Evolutionary conservation across 2,797 vertebrate genomes (phyloP), one percentile per base, ranked within the genome.

Genomic region (Nyctibius grandis): DNA sequence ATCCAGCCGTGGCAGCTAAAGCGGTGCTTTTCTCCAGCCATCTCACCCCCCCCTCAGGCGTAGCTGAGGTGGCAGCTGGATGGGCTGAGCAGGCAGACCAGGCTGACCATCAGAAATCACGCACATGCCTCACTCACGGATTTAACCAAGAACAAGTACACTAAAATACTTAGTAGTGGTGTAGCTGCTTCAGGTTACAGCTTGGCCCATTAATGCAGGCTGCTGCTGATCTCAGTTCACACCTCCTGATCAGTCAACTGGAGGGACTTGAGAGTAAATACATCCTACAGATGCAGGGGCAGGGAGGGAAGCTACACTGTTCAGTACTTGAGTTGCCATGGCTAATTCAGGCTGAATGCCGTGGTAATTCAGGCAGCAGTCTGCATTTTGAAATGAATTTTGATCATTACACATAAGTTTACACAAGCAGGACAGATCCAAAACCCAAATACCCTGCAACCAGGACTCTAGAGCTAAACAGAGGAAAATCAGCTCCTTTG

Each of bases 151-250:
- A 10, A 5, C 0, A 0, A 54, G 11, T 9, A 31, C 22, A 31
- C 25, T 15, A 13, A 91, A 77, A 60, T 15, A 40, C 40, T 26
- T 34, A 28, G 11, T 56, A 40, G 33, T 13, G 48, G 19, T 6
- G 25, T 17, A 57, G 59, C 21, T 85, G 42, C 44, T 73, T 33
- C 29, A 61, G 33, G 33, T 48, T 74, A 45, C 31, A 89, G 15
- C 28, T 44, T 47, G 14, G 65, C 33, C 31, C 4, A 0, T 6
- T 59, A 60, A 23, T 0, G 0, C 25, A 25, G 42, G 47, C 60
- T 31, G 29, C 23, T 33, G 5, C 45, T 83, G 82, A 34, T 34
- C 57, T 80, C 79, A 23, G 5, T n/a, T 90, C 44, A 57, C 22
- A 73, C 34, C 38, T 79, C 51, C 44, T 16, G 20, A 8, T 34